Conservation (phyloP, 2,113 vertebrate species). For the Gnathonemus echidnorhynchus region DNA sequence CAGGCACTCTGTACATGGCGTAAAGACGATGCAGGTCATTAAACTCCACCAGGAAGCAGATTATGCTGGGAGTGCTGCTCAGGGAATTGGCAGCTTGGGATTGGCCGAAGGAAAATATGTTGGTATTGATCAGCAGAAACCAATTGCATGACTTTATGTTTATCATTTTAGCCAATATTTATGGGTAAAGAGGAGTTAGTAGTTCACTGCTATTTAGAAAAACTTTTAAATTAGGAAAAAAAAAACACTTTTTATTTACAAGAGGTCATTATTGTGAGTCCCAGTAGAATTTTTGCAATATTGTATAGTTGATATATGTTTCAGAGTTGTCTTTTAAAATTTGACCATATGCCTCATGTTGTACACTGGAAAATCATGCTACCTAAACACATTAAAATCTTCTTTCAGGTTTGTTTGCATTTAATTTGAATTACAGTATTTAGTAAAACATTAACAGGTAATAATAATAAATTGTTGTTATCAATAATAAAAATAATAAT, state of each 20-base stretch:
- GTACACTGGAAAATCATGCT: not conserved
- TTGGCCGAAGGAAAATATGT: slow-evolving; percentile 36
- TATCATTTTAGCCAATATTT: slow-evolving; percentile 48
- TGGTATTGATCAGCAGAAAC: slow-evolving; percentile 46
- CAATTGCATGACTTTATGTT: slow-evolving; percentile 44
- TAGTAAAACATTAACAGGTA: not conserved
- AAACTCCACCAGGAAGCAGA: slow-evolving; percentile 46
- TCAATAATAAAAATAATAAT: not conserved
- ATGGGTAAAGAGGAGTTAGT: slow-evolving; percentile 28
- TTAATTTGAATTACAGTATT: not conserved
- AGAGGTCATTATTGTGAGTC: not conserved
- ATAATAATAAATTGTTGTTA: not conserved
- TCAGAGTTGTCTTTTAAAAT: not conserved
- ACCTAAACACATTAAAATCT: not conserved
- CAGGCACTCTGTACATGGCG: slow-evolving; percentile 33
- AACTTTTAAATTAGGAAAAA: not conserved
- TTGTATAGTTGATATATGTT: not conserved
- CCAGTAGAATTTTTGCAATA: not conserved
- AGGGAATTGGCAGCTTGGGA: slow-evolving; percentile 33
- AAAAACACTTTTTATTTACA: not conserved
- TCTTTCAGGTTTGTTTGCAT: not conserved
- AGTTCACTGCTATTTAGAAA: not conserved
- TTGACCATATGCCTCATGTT: not conserved
- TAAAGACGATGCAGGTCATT: slow-evolving; percentile 47
- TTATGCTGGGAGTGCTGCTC: slow-evolving; percentile 37